Conservation (phyloP, 2,888 invertebrate genomes). For the Agelastica alni region DNA sequence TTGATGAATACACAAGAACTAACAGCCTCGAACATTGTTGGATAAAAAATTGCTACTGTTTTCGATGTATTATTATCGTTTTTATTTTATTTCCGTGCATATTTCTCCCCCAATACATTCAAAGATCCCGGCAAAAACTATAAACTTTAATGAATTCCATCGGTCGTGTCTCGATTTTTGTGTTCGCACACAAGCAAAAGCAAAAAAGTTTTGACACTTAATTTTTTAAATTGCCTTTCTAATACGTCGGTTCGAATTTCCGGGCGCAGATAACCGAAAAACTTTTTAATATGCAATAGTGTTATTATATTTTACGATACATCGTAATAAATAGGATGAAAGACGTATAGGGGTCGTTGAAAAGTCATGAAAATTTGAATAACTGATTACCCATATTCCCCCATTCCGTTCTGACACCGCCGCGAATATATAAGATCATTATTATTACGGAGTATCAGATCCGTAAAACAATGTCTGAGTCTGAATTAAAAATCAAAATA, state of each 20-base stretch:
- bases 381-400: conserved; percentile 50
- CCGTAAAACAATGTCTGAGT: conserved; percentile 53
- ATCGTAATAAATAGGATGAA: conserved; percentile 41
- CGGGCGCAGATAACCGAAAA: conserved; percentile 29
- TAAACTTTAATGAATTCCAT: conserved; percentile 10
- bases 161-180: conserved; percentile 5
- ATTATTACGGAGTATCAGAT: conserved; percentile 52
- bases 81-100: background rate
- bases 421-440: conserved; percentile 49
- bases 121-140: conserved; percentile 4
- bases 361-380: conserved; percentile 44
- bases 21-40: no score
- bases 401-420: conserved; percentile 40
- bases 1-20: no score
- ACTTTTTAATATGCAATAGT: conserved; percentile 34
- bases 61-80: no score
- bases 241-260: conserved; percentile 17
- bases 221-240: conserved; percentile 26
- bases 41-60: no score
- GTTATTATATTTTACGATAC: conserved; percentile 38
- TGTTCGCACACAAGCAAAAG: conserved; percentile 7
- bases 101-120: background rate
- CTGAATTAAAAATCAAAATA: conserved; percentile 58
- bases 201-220: conserved; percentile 23
- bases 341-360: conserved; percentile 31